Evolutionary conservation across 2,888 invertebrate species (phyloP).

Genomic region (Boloria euphrosyne): DNA sequence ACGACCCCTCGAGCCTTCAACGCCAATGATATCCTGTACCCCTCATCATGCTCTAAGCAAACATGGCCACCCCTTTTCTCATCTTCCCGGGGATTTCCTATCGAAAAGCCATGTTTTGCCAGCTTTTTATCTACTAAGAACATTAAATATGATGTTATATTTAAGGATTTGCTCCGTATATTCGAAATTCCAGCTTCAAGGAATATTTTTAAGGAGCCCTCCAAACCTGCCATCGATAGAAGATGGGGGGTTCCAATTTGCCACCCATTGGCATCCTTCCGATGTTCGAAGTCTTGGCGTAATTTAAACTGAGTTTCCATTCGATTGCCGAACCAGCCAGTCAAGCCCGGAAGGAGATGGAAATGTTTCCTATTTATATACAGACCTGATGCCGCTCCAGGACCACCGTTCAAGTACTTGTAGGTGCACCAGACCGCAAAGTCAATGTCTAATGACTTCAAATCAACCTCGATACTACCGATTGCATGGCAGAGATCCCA

Average conservation of each 20-base stretch:
- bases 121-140: conserved; percentile 62
- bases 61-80: conserved; percentile 65
- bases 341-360: conserved; percentile 56
- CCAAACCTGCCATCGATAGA: conserved; percentile 64
- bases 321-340: conserved; percentile 70
- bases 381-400: conserved; percentile 60
- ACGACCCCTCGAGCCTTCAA: conserved; percentile 61
- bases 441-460: conserved; percentile 62
- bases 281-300: conserved; percentile 65
- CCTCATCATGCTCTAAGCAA: conserved; percentile 65
- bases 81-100: conserved; percentile 63
- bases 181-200: conserved; percentile 61
- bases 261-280: conserved; percentile 64
- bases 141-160: conserved; percentile 69
- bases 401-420: conserved; percentile 72
- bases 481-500: conserved; percentile 71
- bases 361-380: conserved; percentile 70
- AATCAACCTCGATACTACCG: conserved; percentile 62
- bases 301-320: conserved; percentile 60
- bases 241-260: conserved; percentile 65
- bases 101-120: conserved; percentile 53
- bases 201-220: conserved; percentile 62
- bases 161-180: conserved; percentile 66
- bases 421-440: conserved; percentile 75
- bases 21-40: conserved; percentile 61